phyloP scores from a whole-genome alignment of 2,113 vertebrate species.

The Todiramphus saurophagus region DNA sequence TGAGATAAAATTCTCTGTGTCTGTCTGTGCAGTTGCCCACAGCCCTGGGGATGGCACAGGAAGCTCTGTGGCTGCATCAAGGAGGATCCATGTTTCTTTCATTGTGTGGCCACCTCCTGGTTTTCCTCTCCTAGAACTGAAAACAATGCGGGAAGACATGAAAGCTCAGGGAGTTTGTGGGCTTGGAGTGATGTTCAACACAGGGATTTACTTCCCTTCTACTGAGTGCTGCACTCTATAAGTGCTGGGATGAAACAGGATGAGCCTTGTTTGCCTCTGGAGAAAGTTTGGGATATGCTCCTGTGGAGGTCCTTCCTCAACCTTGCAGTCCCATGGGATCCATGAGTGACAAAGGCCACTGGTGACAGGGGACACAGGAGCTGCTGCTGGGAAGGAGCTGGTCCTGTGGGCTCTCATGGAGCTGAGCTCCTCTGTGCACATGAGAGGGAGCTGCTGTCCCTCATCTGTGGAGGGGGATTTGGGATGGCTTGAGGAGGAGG shows the following conservation, averaged over 20 bases:
- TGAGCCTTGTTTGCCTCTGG: not conserved
- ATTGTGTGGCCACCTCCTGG: not conserved
- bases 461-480: too few relatives aligned
- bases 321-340: not conserved
- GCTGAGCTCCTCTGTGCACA: too few relatives aligned
- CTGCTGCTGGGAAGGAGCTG: too few relatives aligned
- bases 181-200: not conserved
- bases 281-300: not conserved
- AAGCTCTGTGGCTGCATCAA: not conserved
- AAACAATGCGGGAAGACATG: not conserved
- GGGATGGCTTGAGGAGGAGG: not conserved
- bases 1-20: not conserved
- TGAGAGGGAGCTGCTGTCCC: too few relatives aligned
- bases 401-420: too few relatives aligned
- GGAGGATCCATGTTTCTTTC: not conserved
- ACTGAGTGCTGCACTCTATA: not conserved
- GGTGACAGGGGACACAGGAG: too few relatives aligned
- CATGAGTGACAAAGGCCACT: too few relatives aligned
- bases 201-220: not conserved
- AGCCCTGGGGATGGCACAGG: not conserved
- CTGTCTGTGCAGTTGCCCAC: not conserved
- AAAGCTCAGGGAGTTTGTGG: not conserved
- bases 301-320: not conserved
- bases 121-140: not conserved
- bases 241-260: not conserved